phyloP scores from a whole-genome alignment of 2,888 invertebrate species.

The Sylvicola cinctus region DNA sequence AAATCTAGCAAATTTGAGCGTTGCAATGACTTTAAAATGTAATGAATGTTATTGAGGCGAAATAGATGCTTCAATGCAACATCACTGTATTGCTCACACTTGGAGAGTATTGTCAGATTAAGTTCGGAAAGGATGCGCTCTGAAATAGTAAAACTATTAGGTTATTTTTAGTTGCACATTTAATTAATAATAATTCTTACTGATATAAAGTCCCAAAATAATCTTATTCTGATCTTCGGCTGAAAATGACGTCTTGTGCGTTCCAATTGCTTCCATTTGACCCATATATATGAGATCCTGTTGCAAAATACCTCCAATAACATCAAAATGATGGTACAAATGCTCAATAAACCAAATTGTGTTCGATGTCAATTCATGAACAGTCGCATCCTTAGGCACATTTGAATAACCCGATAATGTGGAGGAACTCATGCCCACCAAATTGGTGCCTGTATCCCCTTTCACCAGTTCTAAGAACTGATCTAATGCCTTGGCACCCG shows the following conservation, averaged over 20 bases:
- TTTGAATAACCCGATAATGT: constrained; percentile 15
- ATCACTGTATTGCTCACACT: constrained; percentile 83
- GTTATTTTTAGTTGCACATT: constrained; percentile 2
- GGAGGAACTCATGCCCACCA: constrained; percentile 29
- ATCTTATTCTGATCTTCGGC: constrained; percentile 36
- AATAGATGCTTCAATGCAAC: constrained; percentile 72
- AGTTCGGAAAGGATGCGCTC: constrained; percentile 79
- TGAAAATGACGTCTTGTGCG: constrained; percentile 22
- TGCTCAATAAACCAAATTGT: constrained; percentile 84
- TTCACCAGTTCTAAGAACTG: constrained; percentile 82
- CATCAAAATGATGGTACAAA: constrained; percentile 55
- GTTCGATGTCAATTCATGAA: constrained; percentile 88
- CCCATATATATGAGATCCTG: constrained; percentile 35
- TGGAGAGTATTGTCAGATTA: constrained; percentile 71
- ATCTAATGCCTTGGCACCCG: constrained; percentile 73
- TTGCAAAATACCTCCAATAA: constrained; percentile 41
- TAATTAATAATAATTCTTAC: constrained; percentile 29
- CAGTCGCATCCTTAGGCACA: constrained; percentile 86
- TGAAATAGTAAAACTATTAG: constrained; percentile 21
- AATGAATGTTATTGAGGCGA: constrained; percentile 84
- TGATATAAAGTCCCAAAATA: constrained; percentile 60
- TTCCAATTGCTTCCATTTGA: constrained; percentile 29
- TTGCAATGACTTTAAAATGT: constrained; percentile 79
- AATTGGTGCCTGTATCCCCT: constrained; percentile 50
- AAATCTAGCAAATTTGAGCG: constrained; percentile 67